phyloP scores from a whole-genome alignment of 2,888 invertebrate species.

The Emesis castigata region DNA sequence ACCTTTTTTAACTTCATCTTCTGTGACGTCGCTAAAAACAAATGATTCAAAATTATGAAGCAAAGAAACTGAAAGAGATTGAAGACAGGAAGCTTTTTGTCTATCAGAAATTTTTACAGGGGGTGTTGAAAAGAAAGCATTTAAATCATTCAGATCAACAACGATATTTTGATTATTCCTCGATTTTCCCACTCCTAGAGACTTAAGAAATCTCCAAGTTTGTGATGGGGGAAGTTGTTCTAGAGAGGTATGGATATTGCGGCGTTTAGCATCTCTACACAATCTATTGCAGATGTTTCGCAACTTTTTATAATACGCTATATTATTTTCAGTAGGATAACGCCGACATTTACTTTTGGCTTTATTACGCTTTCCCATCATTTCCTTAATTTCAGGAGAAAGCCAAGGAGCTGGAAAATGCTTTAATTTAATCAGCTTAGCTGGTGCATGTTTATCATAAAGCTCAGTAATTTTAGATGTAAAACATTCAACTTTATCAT shows the following conservation, averaged over 20 bases:
- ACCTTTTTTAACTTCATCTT: not conserved
- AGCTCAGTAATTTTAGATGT: too few relatives aligned
- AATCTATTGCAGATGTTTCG: not conserved
- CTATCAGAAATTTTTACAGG: too few relatives aligned
- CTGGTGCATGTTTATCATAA: not conserved
- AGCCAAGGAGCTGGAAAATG: conserved; percentile 13
- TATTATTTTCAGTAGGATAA: not conserved
- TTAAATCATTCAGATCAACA: too few relatives aligned
- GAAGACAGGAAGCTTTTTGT: too few relatives aligned
- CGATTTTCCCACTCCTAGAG: not conserved
- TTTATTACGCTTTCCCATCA: not conserved
- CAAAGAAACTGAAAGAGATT: too few relatives aligned
- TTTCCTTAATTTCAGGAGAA: not conserved
- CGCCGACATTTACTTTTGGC: not conserved
- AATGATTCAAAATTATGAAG: too few relatives aligned
- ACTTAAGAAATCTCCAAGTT: not conserved
- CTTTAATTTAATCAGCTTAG: not conserved
- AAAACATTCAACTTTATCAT: not conserved
- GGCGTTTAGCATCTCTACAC: conserved; percentile 5
- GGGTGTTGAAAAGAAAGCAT: too few relatives aligned
- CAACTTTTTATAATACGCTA: not conserved
- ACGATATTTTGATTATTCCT: not conserved
- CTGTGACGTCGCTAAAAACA: too few relatives aligned
- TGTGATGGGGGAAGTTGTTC: not conserved
- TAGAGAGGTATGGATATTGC: not conserved